Percentiles rank a stretch among this genome's conserved stretches.
These are phyloP conservation scores for Calephelis nemesis DNA, from an alignment of 1,140 invertebrate species.

Conservation along the genomic window DNA sequence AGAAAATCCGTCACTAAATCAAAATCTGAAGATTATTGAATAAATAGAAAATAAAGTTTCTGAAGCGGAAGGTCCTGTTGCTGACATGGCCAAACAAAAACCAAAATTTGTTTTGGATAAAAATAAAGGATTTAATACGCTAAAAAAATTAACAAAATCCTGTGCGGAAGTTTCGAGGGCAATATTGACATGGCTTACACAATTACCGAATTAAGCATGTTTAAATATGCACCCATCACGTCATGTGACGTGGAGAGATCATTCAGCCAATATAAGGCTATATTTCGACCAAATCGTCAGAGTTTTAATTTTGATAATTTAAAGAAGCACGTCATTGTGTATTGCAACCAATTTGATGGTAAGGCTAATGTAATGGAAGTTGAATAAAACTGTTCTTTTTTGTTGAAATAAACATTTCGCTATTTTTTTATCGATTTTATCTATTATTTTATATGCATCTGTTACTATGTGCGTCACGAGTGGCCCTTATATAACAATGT, in stretches of 20 bases:
- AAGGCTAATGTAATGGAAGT: background rate
- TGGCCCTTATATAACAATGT: constrained; percentile 6
- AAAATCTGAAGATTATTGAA: constrained; percentile 1
- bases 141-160: no score
- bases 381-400: constrained; percentile 13
- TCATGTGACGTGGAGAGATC: background rate
- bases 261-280: background rate
- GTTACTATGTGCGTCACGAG: background rate
- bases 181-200: constrained; percentile 4
- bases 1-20: background rate
- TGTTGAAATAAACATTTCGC: background rate
- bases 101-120: background rate
- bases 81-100: background rate
- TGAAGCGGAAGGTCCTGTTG: background rate
- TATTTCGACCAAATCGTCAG: background rate
- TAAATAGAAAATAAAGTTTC: background rate
- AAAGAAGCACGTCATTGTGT: background rate
- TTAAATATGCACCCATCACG: background rate
- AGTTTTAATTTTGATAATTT: constrained; percentile 4
- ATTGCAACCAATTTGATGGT: constrained; percentile 7
- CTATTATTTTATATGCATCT: no score
- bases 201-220: constrained; percentile 1
- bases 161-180: constrained; percentile 8
- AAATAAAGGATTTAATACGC: background rate
- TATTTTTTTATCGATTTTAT: no score